phyloP scores from a whole-genome alignment of 2,888 invertebrate species.

The Caenorhabditis wallacei region DNA sequence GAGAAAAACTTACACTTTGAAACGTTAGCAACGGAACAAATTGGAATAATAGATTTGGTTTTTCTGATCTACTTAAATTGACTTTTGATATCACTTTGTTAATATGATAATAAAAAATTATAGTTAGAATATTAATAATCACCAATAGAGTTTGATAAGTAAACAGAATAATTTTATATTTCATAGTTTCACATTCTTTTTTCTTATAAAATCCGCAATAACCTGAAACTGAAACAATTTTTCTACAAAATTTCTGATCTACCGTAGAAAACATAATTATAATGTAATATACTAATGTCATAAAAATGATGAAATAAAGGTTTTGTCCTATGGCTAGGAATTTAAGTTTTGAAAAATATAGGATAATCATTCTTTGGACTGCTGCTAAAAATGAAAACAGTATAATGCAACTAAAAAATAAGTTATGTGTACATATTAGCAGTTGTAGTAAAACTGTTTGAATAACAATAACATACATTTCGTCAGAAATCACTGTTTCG shows the following conservation, averaged over 20 bases:
- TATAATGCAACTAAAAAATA: not conserved
- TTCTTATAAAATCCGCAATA: not conserved
- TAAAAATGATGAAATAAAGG: not conserved
- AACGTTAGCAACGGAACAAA: not conserved
- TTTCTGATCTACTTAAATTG: not conserved
- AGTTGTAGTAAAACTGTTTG: no score
- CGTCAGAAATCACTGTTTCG: no score
- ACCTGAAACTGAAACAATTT: not conserved
- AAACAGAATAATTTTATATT: not conserved
- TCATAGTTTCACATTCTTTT: not conserved
- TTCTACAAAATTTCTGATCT: no score
- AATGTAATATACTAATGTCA: no score
- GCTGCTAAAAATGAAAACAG: not conserved
- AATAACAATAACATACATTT: no score
- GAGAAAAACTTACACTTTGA: not conserved
- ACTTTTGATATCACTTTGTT: not conserved
- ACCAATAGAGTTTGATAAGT: not conserved
- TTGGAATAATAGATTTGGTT: not conserved
- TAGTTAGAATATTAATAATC: not conserved
- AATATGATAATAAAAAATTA: not conserved
- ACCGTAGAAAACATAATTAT: no score
- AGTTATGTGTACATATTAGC: not conserved
- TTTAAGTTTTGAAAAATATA: not conserved
- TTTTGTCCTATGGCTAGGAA: not conserved
- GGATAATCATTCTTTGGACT: not conserved